phyloP scores from a whole-genome alignment of 2,888 invertebrate genomes.

The Amphipyra berbera region DNA sequence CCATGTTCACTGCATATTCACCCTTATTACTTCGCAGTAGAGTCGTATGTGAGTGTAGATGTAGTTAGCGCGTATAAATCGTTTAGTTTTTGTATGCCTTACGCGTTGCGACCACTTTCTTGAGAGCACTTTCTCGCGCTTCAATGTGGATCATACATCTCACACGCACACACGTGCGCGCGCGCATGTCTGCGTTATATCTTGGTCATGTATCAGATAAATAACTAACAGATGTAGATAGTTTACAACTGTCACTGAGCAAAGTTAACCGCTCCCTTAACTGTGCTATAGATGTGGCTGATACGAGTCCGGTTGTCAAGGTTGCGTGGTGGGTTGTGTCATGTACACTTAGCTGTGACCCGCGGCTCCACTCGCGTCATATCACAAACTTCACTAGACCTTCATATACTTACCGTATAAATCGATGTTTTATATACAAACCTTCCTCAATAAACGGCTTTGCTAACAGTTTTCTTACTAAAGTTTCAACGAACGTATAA shows the following conservation, averaged over 20 bases:
- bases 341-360: neutral
- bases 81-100: constrained; percentile 45
- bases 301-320: constrained; percentile 24
- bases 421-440: too few relatives aligned
- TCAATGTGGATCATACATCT: constrained; percentile 43
- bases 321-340: constrained; percentile 9
- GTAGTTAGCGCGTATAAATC: constrained; percentile 17
- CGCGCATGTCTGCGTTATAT: neutral
- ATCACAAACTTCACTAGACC: neutral
- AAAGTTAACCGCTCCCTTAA: constrained; percentile 4
- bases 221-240: neutral
- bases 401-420: too few relatives aligned
- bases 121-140: constrained; percentile 56
- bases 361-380: neutral
- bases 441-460: too few relatives aligned
- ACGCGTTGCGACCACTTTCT: constrained; percentile 48
- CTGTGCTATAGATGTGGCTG: constrained; percentile 5
- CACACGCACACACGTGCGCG: neutral
- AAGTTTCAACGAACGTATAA: too few relatives aligned
- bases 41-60: constrained; percentile 1
- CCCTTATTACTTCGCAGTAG: constrained; percentile 8
- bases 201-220: neutral
- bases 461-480: too few relatives aligned
- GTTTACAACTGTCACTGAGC: constrained; percentile 1
- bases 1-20: neutral